Evolutionary conservation across 1,140 invertebrate species (phyloP), one percentile per base, ranked within the genome.

Genomic region (Drosophila micromelanica): DNA sequence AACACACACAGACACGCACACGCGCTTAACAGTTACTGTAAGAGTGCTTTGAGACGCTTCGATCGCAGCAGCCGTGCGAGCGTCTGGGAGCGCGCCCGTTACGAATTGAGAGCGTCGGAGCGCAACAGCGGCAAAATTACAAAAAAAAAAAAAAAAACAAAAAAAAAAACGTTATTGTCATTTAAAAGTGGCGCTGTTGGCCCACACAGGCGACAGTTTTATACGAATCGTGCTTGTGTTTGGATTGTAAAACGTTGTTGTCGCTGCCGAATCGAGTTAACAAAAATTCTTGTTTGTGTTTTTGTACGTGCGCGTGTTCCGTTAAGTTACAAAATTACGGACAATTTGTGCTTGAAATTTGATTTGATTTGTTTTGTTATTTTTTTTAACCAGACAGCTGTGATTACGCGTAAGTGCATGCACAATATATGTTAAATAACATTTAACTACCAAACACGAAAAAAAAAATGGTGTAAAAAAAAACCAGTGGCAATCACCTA

Each of bases 161-260:
- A 69, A 27, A 27, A 27, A 27, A 27, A 27, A 73, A 73, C 64
- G 64, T 73, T 73, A 68, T 68, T 69, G 65, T 73, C 64, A 69
- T 73, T 73, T 73, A 49, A 69, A 73, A 73, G 71, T 69, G 48
- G 48, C 56, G 51, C 74, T 85, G 73, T 85, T 84, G 76, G 68
- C 80, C 81, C 67, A 84, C 63, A 84, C 80, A 63, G 73, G 48
- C 51, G 78, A 76, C 80, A 84, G 80, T 84, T 80, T 85, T 85
- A 37, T 76, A 80, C 68, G 81, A 64, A 80, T 76, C 76, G 76
- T 75, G 70, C 64, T 65, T 51, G 79, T 62, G 79, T 40, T 70
- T 70, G 65, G 78, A 67, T 54, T 73, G 71, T 45, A 23, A 23
- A 20, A 35, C 51, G 49, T 35, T n/a, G 43, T 32, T 23, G 35